Base-by-base conservation (phyloP, 2,888 invertebrate genomes). In the Ectemnius continuus region DNA sequence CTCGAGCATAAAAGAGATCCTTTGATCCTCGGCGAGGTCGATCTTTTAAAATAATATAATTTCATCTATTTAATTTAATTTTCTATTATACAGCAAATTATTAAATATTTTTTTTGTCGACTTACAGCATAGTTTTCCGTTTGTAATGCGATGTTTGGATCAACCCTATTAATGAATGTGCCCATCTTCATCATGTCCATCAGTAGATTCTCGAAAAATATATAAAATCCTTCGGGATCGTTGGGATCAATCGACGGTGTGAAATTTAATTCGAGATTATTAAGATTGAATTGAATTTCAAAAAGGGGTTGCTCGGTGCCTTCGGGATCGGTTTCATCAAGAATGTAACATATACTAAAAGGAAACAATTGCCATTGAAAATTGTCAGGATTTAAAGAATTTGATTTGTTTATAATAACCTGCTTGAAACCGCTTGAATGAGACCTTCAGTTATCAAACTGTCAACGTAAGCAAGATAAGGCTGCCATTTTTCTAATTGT, bases 101-200 rank as follows among this genome's bases (percentile, higher is more conserved):
- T 28, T 3, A 23, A 48, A 69, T 61, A 57, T 23, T 64, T 62
- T 23, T 23, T 23, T 2, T n/a, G n/a, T n/a, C n/a, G 4, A 61
- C 91, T 70, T 81, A 90, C 90, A 68, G 85, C 86, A 45, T 89
- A 90, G 80, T 86, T 76, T 58, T 86, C 84, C 36, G 83, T 83
- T 28, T 88, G 86, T 18, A 48, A 26, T 2, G 68, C 69, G 28
- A 81, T 73, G 8, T 86, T 83, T 8, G 86, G 85, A 84, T 90
- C 84, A n/a, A 90, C 93, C 66, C 96, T 93, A 0, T 93, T 93
- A 83, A 97, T 93, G 62, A 96, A 91, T 5, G 94, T 93, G 14
- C 95, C 93, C 92, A 97, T 96, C 61, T 94, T 92, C 87, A 95
- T 95, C 86, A 97, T 95, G 84, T 97, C 96, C 65, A 95, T 94